phyloP scores from a whole-genome alignment of 2,113 vertebrate genomes.

The Microtus ochrogaster region DNA sequence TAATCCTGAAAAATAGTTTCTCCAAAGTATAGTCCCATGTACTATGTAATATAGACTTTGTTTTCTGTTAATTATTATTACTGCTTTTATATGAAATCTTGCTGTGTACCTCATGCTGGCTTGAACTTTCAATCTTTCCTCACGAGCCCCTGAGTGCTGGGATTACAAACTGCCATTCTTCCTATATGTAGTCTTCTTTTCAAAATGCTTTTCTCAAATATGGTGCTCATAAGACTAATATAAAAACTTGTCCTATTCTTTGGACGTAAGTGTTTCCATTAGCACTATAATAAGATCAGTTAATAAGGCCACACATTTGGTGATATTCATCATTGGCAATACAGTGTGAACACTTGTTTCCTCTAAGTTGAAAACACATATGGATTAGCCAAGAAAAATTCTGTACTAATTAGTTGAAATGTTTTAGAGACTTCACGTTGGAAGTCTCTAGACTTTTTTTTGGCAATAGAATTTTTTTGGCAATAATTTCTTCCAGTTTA shows the following conservation, averaged over 20 bases:
- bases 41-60: neutral
- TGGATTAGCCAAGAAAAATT: neutral
- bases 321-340: neutral
- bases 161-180: neutral
- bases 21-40: neutral
- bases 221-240: neutral
- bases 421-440: neutral
- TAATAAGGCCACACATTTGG: neutral
- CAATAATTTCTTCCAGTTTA: neutral
- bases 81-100: too few species aligned
- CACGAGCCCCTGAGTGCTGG: neutral
- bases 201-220: neutral
- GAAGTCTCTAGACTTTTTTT: too few species aligned
- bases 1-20: conserved; percentile 6
- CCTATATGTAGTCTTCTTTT: neutral
- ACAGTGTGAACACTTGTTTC: neutral
- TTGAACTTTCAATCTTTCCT: neutral
- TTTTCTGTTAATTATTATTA: neutral
- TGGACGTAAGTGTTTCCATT: neutral
- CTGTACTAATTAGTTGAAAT: neutral
- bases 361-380: neutral
- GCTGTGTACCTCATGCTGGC: neutral
- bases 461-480: neutral
- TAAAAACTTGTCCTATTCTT: neutral
- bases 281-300: neutral